A percentile compares a stretch with the other conserved stretches of the same genome.
phyloP scores from a whole-genome alignment of 2,797 vertebrate species.

The Manis crassicaudata region DNA sequence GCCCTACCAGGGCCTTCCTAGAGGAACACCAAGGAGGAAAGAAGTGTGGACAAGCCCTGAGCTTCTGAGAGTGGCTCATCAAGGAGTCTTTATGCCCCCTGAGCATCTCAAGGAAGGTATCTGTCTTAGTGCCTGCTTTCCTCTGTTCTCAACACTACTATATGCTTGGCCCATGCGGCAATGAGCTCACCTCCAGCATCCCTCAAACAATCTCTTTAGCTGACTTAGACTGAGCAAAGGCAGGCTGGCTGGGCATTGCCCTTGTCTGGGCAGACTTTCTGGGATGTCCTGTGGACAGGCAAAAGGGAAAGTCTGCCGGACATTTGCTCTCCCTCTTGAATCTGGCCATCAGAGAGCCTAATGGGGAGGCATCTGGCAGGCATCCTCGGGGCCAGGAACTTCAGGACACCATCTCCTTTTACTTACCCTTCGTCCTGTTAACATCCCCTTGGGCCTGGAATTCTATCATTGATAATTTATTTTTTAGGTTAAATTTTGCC shows the following conservation, averaged over 20 bases:
- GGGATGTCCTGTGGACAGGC: not conserved
- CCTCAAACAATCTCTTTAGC: not conserved
- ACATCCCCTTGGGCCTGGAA: not conserved
- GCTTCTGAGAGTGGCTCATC: not conserved
- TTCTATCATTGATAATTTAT: not conserved
- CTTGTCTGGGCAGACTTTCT: not conserved
- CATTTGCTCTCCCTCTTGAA: not conserved
- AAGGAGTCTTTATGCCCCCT: not conserved
- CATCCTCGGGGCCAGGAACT: not conserved
- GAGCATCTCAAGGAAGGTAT: not conserved
- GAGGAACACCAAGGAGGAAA: not conserved
- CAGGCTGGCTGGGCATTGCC: no score
- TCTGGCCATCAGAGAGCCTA: not conserved
- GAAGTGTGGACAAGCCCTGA: not conserved
- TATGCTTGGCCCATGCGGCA: not conserved
- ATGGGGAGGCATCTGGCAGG: not conserved
- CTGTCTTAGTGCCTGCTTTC: not conserved
- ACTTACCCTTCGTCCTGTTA: not conserved
- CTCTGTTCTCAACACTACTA: not conserved
- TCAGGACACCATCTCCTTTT: not conserved
- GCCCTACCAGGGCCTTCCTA: not conserved
- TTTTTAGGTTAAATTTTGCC: conserved; percentile 10
- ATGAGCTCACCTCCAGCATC: not conserved
- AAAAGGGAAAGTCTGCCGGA: not conserved
- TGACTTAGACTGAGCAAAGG: not conserved